Conservation (phyloP, 2,888 invertebrate species). For the Nudaria mundana region DNA sequence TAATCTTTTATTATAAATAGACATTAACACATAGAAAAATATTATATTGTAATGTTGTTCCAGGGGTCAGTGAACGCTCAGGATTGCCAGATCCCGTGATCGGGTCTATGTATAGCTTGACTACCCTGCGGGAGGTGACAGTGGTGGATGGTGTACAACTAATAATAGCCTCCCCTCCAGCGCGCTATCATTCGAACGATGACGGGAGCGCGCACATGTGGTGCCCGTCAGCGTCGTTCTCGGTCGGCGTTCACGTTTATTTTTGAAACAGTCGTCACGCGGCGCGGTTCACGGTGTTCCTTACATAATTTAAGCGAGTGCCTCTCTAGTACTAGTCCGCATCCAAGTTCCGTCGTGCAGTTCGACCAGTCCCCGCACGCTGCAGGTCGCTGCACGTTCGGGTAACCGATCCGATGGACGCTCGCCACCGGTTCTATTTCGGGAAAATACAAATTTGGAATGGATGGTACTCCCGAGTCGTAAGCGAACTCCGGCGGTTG, state of each 20-base stretch:
- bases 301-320: constrained; percentile 74
- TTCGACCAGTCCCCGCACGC: constrained; percentile 54
- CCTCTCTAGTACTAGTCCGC: constrained; percentile 43
- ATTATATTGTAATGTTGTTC: constrained; percentile 47
- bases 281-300: constrained; percentile 70
- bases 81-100: constrained; percentile 75
- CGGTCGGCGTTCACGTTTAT: constrained; percentile 71
- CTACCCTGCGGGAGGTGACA: constrained; percentile 81
- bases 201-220: constrained; percentile 76
- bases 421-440: constrained; percentile 84
- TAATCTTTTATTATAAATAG: too few species aligned
- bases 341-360: constrained; percentile 45
- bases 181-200: constrained; percentile 63
- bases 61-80: constrained; percentile 75
- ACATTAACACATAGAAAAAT: constrained; percentile 18
- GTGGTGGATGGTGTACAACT: constrained; percentile 78
- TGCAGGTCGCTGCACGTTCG: constrained; percentile 77
- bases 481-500: constrained; percentile 77
- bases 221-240: constrained; percentile 63
- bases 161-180: constrained; percentile 81
- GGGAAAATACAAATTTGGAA: constrained; percentile 92
- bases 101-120: constrained; percentile 75
- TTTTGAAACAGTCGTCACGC: constrained; percentile 77
- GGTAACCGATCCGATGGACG: constrained; percentile 79
- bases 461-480: constrained; percentile 78